Evolutionary conservation across 2,888 invertebrate species (phyloP), one percentile per base, ranked within the genome.

Genomic region (Xestoiulus laeticollis): DNA sequence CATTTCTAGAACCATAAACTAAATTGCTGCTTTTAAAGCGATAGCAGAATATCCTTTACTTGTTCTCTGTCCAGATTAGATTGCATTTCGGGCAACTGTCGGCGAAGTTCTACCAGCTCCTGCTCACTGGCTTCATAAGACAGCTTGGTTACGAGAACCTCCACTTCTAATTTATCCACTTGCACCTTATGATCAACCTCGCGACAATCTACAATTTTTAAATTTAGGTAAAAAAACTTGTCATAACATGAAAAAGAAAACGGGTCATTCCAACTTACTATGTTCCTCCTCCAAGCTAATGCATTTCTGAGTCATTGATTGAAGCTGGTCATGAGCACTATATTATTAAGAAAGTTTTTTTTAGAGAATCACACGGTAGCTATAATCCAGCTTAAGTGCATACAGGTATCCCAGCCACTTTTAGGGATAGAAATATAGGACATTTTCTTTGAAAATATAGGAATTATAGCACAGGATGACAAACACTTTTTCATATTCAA

Each of bases 141-240:
- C 10, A 87, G 30, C n/a, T 82, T 82, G 3, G 87, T 30, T 33
- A 87, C 43, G 3, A 87, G 78, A 33, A 87, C 32, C 82, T 87
- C 87, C 19, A 22, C 87, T 26, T 87, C 78, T 12, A 87, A 38
- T n/a, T 38, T 78, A 26, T 87, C 87, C 38, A 78, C 87, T 1
- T 10, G 38, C 33, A 38, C 33, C 68, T 82, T 30, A 22, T 82
- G 30, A 32, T 82, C 82, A 38, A 10, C 12, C 14, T 86, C 48
- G 12, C 48, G 12, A 53, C 48, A 86, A 86, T 48, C 48, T 53
- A 86, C 16, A 53, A 30, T 19, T n/a, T 10, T n/a, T 4, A 26
- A 53, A 53, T 8, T 53, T 43, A n/a, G 38, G 85, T 16, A 38
- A 85, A n/a, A n/a, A n/a, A n/a, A n/a, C 16, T 14, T 33, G 43